These are phyloP conservation scores for Drosophila meridionalis DNA, from an alignment of 2,888 invertebrate genomes.

Conservation along the genomic window DNA sequence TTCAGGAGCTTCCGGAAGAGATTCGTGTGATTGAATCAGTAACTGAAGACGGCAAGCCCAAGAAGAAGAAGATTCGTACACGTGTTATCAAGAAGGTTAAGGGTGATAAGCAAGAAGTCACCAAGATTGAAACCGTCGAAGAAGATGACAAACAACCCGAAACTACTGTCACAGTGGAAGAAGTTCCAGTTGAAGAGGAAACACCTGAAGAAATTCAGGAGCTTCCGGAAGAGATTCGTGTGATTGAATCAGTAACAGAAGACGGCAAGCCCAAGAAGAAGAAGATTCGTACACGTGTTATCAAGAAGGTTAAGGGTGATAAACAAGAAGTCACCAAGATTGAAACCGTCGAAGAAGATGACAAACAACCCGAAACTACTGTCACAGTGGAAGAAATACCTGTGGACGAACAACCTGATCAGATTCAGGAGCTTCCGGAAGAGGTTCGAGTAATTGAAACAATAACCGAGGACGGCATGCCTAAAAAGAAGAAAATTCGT, in stretches of 20 bases:
- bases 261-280: conserved; percentile 30
- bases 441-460: conserved; percentile 52
- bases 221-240: conserved; percentile 24
- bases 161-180: conserved; percentile 11
- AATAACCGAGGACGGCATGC: conserved; percentile 53
- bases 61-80: conserved; percentile 29
- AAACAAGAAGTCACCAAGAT: conserved; percentile 34
- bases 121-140: conserved; percentile 15
- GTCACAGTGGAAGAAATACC: conserved; percentile 32
- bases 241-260: conserved; percentile 20
- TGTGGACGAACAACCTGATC: conserved; percentile 41
- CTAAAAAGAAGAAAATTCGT: conserved; percentile 57
- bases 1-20: not conserved
- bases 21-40: not conserved
- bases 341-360: conserved; percentile 31
- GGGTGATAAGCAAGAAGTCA: conserved; percentile 13
- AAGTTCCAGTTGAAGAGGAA: too few relatives aligned
- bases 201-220: conserved; percentile 14
- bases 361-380: conserved; percentile 28
- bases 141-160: conserved; percentile 10
- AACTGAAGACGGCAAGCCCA: conserved; percentile 16
- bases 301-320: conserved; percentile 15
- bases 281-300: conserved; percentile 33
- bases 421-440: conserved; percentile 56
- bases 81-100: conserved; percentile 10